Conservation (phyloP, 1,140 invertebrate species). For the Brachionus manjavacas region DNA sequence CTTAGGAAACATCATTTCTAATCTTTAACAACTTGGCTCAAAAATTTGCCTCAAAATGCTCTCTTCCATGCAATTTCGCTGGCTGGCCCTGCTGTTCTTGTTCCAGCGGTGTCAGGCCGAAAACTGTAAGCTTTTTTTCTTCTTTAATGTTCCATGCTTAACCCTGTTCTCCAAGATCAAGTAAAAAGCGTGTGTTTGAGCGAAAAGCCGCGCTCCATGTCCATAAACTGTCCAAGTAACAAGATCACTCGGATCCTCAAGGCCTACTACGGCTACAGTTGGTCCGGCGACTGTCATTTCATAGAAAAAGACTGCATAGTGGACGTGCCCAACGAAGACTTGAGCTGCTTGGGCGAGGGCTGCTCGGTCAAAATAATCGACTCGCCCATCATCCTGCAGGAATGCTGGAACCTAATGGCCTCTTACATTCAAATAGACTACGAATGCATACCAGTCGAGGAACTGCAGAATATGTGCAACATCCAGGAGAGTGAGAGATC, state of each 20-base stretch:
- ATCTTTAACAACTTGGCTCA: neutral
- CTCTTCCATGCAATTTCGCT: neutral
- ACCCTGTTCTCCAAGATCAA: neutral
- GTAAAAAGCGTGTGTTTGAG: slow-evolving; percentile 17
- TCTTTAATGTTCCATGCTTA: neutral
- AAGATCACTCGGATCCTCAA: slow-evolving; percentile 18
- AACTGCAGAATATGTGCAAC: slow-evolving; percentile 25
- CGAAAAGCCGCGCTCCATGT: slow-evolving; percentile 1
- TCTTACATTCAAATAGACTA: slow-evolving; percentile 39
- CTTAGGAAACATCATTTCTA: neutral
- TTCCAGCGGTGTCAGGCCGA: neutral
- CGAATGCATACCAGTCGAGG: slow-evolving; percentile 37
- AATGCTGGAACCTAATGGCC: slow-evolving; percentile 39
- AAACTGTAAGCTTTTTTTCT: neutral
- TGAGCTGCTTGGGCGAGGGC: slow-evolving; percentile 8
- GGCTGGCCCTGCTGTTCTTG: neutral
- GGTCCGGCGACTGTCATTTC: slow-evolving; percentile 39
- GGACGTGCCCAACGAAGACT: slow-evolving; percentile 30
- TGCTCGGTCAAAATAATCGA: slow-evolving; percentile 32
- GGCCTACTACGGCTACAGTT: slow-evolving; percentile 29
- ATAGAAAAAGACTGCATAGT: slow-evolving; percentile 42
- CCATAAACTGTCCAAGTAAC: neutral
- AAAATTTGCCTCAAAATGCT: neutral
- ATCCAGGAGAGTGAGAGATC: neutral
- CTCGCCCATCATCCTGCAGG: slow-evolving; percentile 39